Conservation (phyloP, 2,797 vertebrate species). For the Pteropus rufus region DNA sequence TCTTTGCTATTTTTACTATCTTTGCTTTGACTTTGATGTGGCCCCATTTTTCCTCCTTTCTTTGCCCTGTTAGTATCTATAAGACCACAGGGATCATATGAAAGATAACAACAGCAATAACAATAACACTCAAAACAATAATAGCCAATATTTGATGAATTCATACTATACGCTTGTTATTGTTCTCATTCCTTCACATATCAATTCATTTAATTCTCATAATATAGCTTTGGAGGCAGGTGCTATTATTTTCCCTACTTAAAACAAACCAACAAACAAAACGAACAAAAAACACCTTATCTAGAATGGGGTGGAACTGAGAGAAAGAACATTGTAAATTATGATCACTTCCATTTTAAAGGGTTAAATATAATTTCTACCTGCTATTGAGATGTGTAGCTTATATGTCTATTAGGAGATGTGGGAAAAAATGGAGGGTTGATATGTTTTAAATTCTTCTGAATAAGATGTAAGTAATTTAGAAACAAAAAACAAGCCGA, state of each 20-base stretch:
- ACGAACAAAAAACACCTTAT: background rate
- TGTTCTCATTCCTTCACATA: background rate
- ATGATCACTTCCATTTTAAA: background rate
- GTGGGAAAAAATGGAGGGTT: background rate
- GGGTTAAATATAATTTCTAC: background rate
- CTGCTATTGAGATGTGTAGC: background rate
- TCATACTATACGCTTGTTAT: background rate
- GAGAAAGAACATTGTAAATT: background rate
- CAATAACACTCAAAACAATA: background rate
- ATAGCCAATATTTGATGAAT: background rate
- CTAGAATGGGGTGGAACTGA: background rate
- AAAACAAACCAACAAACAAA: too few relatives aligned
- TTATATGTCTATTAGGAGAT: background rate
- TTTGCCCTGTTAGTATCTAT: background rate
- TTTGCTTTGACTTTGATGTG: background rate
- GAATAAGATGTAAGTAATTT: background rate
- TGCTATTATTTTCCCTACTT: background rate
- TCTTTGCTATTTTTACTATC: background rate
- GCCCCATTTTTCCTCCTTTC: background rate
- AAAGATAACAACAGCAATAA: background rate
- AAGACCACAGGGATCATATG: background rate
- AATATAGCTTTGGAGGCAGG: background rate
- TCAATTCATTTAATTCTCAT: background rate
- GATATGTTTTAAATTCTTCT: conserved; percentile 1
- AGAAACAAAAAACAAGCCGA: background rate